Evolutionary conservation across 2,113 vertebrate genomes (phyloP).

Genomic region (Amazona vittata): DNA sequence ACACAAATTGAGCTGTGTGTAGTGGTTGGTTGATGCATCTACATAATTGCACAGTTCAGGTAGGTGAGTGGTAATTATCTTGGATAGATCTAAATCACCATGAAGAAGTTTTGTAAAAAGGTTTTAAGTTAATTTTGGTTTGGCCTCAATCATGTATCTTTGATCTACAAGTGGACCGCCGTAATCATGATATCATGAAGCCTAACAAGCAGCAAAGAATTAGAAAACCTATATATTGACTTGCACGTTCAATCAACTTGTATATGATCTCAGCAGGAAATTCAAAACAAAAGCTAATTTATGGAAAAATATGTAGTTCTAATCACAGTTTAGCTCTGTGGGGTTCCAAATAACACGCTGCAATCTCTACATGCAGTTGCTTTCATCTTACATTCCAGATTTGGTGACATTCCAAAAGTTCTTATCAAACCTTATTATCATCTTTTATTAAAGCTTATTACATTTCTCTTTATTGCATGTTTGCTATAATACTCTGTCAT

Average conservation of each 20-base stretch:
- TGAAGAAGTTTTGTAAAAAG: neutral
- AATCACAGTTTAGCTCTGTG: slow-evolving; percentile 79
- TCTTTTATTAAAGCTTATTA: slow-evolving; percentile 67
- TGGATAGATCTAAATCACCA: neutral
- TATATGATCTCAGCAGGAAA: slow-evolving; percentile 80
- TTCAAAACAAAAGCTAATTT: slow-evolving; percentile 83
- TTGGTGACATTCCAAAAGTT: slow-evolving; percentile 69
- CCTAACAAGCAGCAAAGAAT: slow-evolving; percentile 68
- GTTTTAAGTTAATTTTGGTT: neutral
- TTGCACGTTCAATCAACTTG: slow-evolving; percentile 72
- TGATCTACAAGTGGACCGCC: slow-evolving; percentile 47
- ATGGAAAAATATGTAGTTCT: slow-evolving; percentile 86
- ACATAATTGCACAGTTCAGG: neutral
- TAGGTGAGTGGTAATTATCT: neutral
- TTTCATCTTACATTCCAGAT: slow-evolving; percentile 75
- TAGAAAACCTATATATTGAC: slow-evolving; percentile 71
- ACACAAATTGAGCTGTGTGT: neutral
- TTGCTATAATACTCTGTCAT: slow-evolving; percentile 64
- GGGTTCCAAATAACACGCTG: slow-evolving; percentile 81
- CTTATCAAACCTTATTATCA: slow-evolving; percentile 77
- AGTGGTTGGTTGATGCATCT: neutral
- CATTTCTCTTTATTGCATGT: slow-evolving; percentile 64
- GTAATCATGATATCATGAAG: slow-evolving; percentile 39
- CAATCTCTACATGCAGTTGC: slow-evolving; percentile 69
- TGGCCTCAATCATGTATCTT: slow-evolving; percentile 24